These are phyloP conservation scores for Musca domestica DNA, from an alignment of 1,140 invertebrate genomes.

Conservation along the genomic window DNA sequence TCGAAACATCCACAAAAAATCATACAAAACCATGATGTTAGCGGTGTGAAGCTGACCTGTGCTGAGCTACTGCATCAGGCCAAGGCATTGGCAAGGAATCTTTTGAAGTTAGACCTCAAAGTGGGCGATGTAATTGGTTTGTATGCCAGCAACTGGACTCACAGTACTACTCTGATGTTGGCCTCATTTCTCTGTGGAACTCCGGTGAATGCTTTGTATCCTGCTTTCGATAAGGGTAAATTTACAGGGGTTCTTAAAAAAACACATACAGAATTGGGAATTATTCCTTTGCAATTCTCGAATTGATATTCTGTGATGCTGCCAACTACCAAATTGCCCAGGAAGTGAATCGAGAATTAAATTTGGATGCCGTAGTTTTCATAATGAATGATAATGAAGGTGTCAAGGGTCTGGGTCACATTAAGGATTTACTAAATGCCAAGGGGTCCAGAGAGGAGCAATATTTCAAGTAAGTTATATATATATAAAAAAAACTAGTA, in stretches of 20 bases:
- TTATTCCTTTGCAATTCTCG: too few relatives aligned
- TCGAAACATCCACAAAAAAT: slow-evolving; percentile 40
- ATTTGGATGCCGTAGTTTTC: slow-evolving; percentile 36
- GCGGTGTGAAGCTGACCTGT: slow-evolving; percentile 35
- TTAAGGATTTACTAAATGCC: slow-evolving; percentile 29
- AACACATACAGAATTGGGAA: too few relatives aligned
- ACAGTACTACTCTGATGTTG: slow-evolving; percentile 39
- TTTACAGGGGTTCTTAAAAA: neutral
- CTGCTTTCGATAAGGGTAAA: slow-evolving; percentile 39
- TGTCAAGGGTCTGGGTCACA: slow-evolving; percentile 38
- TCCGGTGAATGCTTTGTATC: slow-evolving; percentile 45
- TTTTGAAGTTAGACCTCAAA: slow-evolving; percentile 30
- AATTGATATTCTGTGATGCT: slow-evolving; percentile 48
- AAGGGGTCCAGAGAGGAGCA: too few relatives aligned
- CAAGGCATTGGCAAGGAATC: slow-evolving; percentile 21
- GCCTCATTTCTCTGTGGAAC: slow-evolving; percentile 41
- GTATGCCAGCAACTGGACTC: slow-evolving; percentile 39
- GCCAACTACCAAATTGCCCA: slow-evolving; percentile 35
- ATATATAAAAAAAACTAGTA: too few relatives aligned
- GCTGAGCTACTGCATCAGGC: slow-evolving; percentile 35
- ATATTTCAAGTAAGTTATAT: too few relatives aligned
- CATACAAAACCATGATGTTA: slow-evolving; percentile 37
- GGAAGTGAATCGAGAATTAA: slow-evolving; percentile 31
- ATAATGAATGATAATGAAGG: slow-evolving; percentile 37
- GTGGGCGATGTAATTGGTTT: slow-evolving; percentile 42